Evolutionary conservation across 1,140 invertebrate genomes (phyloP), one percentile per base, ranked within the genome.

Genomic region (Rhizoglyphus robini): DNA sequence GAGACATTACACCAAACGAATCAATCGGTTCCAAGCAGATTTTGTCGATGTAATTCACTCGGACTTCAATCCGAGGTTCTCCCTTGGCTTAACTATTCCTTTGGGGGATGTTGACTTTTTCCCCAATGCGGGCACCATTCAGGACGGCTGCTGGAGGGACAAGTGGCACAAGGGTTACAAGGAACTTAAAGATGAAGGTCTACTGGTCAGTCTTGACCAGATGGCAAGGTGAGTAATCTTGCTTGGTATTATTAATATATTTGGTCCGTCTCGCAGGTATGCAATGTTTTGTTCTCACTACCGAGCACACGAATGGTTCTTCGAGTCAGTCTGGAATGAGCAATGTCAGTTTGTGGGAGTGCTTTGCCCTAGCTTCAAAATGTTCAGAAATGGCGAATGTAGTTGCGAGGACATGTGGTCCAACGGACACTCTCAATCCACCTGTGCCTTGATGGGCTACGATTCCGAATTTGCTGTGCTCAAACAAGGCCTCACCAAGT

Each of bases 21-120:
- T 92, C 1, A 88, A 91, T 73, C 87, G 87, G 31, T 81, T 80
- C 0, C 88, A 92, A 71, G 90, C 90, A 1, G 78, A 84, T 68
- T 81, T 91, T 60, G 88, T 92, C 2, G 88, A 92, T 72, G 87
- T 88, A 38, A 90, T 91, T 71, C 88, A 91, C 73, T 90, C 88
- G 0, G 88, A 91, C 73, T 75, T 34, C 68, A 57, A 32, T 38
- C 67, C 71, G 5, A 32, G 3, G 23, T 59, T 68, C 13, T 57
- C 66, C 3, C 88, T 71, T 4, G 88, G 88, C 38, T 89, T 90
- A 83, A 86, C 83, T 13, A 84, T 89, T 72, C 84, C 87, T 0
- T 86, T 87, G 68, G 88, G 88, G 0, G 87, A 90, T 73, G 73
- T 90, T 65, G 88, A 91, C 74, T 90, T 90, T 74, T 91, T 90